These are phyloP conservation scores for Nannoperca obscura DNA, from an alignment of 2,797 vertebrate genomes.

Conservation along the genomic window DNA sequence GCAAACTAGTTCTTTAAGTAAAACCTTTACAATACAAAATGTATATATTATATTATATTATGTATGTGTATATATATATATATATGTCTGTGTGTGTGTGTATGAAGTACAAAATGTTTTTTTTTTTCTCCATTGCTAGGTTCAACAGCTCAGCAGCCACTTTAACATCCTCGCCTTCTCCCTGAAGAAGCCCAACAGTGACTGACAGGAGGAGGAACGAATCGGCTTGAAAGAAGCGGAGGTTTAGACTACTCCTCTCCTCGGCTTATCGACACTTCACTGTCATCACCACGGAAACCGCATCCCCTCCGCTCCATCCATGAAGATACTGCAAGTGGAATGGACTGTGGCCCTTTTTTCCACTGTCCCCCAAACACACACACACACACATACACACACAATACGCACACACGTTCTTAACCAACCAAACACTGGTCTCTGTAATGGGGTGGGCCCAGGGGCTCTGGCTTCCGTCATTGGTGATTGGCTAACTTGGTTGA, in stretches of 20 bases:
- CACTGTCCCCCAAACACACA: slow-evolving; percentile 29
- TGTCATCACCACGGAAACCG: slow-evolving; percentile 88
- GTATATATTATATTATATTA: too few species aligned
- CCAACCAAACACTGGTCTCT: slow-evolving; percentile 35
- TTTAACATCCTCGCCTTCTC: slow-evolving; percentile 96
- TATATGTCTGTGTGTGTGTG: too few species aligned
- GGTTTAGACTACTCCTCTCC: slow-evolving; percentile 86
- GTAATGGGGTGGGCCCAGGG: slow-evolving; percentile 46
- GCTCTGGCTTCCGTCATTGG: slow-evolving; percentile 71
- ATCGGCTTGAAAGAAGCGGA: slow-evolving; percentile 89
- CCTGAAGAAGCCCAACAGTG: slow-evolving; percentile 91
- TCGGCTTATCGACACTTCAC: slow-evolving; percentile 87
- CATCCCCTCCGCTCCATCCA: slow-evolving; percentile 60
- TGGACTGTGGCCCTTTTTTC: slow-evolving; percentile 51
- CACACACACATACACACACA: slow-evolving; percentile 30
- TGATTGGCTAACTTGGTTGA: slow-evolving; percentile 73
- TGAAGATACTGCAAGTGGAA: slow-evolving; percentile 67
- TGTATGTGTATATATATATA: too few species aligned
- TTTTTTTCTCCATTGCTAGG: slow-evolving; percentile 76
- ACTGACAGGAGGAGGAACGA: slow-evolving; percentile 96
- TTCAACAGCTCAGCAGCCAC: slow-evolving; percentile 94
- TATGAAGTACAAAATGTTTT: background rate
- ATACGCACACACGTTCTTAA: slow-evolving; percentile 38
- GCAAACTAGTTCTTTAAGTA: too few species aligned
- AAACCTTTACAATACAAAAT: too few species aligned